Evolutionary conservation across 2,113 vertebrate genomes (phyloP), one percentile per base, ranked within the genome.

Genomic region (Canis aureus): DNA sequence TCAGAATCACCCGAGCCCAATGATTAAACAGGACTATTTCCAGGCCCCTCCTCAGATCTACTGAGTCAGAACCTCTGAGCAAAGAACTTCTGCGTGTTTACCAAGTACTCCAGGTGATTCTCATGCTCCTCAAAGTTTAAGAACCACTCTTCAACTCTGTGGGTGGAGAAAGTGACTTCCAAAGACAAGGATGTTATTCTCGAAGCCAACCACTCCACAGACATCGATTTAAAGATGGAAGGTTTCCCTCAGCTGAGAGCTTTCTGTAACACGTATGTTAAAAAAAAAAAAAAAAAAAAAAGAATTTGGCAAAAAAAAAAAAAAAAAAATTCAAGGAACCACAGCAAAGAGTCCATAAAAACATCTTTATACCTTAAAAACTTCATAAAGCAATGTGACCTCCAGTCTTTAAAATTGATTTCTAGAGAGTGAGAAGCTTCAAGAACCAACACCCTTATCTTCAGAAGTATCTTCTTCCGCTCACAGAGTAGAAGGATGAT

Each of bases 321-420:
- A 35, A 51, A 86, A 57, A 76, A 22, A 51, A 67, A 19, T 11
- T 11, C 8, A 93, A 25, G 29, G 20, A 74, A 43, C 27, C 57
- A 62, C 15, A 69, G 16, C 8, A 29, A 96, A 1, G 27, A 73
- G 32, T 60, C 35, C 22, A 69, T n/a, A 66, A 51, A 17, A 74
- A 59, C 1, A 3, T 59, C 38, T 76, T 90, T 43, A 76, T 80
- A 38, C 57, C 69, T 81, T 55, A 53, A 86, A 84, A 86, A 89
- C 23, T 60, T 92, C 53, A 96, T 17, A 80, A 51, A 92, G 38
- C 53, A 88, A 78, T 23, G 25, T 84, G 43, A 97, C 35, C 73
- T 95, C 73, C n/a, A 55, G 38, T 38, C n/a, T 62, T 64, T n/a
- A 53, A 64, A 64, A 32, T 2, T 62, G 74, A 57, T 92, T 57